Base-by-base conservation (phyloP, 2,797 vertebrate genomes). In the Sebastes iracundus region DNA sequence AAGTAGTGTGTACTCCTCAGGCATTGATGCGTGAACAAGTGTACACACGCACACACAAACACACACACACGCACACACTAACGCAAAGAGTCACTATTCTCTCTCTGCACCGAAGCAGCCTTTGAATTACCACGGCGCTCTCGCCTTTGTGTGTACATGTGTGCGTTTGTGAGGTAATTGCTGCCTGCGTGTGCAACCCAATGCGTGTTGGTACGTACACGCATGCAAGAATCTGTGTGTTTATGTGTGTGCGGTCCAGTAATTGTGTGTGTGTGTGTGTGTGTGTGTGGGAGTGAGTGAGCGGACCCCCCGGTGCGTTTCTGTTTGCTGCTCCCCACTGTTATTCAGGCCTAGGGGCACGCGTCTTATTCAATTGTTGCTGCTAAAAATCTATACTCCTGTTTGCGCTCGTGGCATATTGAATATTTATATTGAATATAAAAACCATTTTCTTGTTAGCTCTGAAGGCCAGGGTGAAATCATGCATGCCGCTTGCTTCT, bases 281-380 rank as follows among this genome's bases (percentile, higher is more conserved):
- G 90, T 81, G 64, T 70, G 83, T 74, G 90, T 80, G 65, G 84
- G 86, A 74, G 82, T 69, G 52, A 77, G 80, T 46, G 42, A 7
- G 42, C 23, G 23, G 20, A 80, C 61, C 68, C 75, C 81, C 78
- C 14, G 8, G 46, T 80, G 86, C 83, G 78, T 82, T 88, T 90
- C 82, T 89, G 69, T 86, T 87, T 84, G 42, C 81, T 52, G 74
- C 60, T 71, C 68, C 82, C 71, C 1, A 1, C 78, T 82, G 69
- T 67, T 69, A 68, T 72, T 69, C 72, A 62, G 83, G 84, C 88
- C 87, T 83, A 52, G 18, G 65, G 86, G 55, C 79, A 64, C 59
- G 63, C 38, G 46, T 79, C 74, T 61, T 58, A 72, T 59, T 88
- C 81, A 85, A 67, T 75, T 85, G 63, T 83, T 88, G 75, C 79